phyloP scores from a whole-genome alignment of 2,797 vertebrate genomes.

The Anniella stebbinsi region DNA sequence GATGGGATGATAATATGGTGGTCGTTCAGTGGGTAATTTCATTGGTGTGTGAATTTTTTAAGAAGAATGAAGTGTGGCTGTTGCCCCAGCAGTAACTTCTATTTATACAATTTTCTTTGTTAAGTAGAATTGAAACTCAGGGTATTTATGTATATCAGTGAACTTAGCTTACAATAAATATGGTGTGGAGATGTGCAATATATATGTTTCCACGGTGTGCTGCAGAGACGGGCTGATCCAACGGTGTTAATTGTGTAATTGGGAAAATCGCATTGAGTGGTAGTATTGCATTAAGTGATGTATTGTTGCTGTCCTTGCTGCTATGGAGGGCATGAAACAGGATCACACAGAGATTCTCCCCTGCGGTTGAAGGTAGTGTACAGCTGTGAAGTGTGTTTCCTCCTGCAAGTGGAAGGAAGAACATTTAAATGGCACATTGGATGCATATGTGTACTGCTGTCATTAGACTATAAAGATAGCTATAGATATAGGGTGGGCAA shows the following conservation, averaged over 20 bases:
- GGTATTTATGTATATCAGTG: background rate
- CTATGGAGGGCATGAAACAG: constrained; percentile 22
- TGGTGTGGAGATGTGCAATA: constrained; percentile 17
- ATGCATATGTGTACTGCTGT: too few species aligned
- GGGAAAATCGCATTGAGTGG: constrained; percentile 61
- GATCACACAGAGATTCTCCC: background rate
- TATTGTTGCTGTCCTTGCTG: constrained; percentile 28
- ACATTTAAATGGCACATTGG: background rate
- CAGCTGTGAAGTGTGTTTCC: background rate
- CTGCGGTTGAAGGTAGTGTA: constrained; percentile 14
- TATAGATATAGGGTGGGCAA: background rate
- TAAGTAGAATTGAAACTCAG: constrained; percentile 18
- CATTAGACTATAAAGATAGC: background rate
- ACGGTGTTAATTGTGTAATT: constrained; percentile 35
- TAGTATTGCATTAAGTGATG: constrained; percentile 48
- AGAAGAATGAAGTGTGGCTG: background rate
- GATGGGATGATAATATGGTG: fast-evolving
- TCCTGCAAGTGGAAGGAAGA: background rate
- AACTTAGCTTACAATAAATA: constrained; percentile 8
- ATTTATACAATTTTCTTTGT: background rate
- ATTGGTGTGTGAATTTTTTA: background rate
- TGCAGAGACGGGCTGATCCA: constrained; percentile 37
- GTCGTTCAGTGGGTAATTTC: background rate
- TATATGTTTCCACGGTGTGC: background rate
- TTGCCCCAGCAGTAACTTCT: background rate